A percentile compares a stretch with the other conserved stretches of the same genome.
These are phyloP conservation scores for Otocyon megalotis DNA, from an alignment of 2,113 vertebrate species.

Conservation along the genomic window DNA sequence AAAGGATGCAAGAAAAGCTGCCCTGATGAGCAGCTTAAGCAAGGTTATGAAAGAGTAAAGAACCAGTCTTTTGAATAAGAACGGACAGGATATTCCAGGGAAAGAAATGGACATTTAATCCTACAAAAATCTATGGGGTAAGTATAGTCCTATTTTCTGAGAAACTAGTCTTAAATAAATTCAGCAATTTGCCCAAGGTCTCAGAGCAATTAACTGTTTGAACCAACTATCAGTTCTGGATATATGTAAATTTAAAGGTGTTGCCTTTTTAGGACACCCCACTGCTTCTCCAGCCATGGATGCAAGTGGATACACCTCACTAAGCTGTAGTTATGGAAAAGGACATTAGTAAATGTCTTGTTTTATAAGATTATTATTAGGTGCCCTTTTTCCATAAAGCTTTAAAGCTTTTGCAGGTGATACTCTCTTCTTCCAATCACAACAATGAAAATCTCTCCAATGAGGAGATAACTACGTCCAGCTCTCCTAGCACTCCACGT, in stretches of 20 bases:
- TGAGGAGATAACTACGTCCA: not conserved
- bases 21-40: not conserved
- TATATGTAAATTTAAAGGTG: not conserved
- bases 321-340: not conserved
- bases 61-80: not conserved
- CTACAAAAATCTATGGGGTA: not conserved
- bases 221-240: not conserved
- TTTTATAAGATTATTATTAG: not conserved
- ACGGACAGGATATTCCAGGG: not conserved
- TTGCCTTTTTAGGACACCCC: not conserved
- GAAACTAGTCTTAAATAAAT: not conserved
- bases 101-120: not conserved
- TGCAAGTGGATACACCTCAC: not conserved
- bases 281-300: not conserved
- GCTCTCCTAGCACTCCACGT: not conserved
- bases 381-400: not conserved
- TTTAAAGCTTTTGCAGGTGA: not conserved
- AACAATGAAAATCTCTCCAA: not conserved
- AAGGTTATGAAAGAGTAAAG: not conserved
- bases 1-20: not conserved
- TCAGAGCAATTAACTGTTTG: not conserved
- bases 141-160: not conserved
- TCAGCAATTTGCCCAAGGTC: not conserved
- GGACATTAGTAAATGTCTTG: not conserved
- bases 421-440: not conserved